These are phyloP conservation scores for Pipistrellus kuhlii DNA, from an alignment of 2,797 vertebrate species.

Conservation along the genomic window DNA sequence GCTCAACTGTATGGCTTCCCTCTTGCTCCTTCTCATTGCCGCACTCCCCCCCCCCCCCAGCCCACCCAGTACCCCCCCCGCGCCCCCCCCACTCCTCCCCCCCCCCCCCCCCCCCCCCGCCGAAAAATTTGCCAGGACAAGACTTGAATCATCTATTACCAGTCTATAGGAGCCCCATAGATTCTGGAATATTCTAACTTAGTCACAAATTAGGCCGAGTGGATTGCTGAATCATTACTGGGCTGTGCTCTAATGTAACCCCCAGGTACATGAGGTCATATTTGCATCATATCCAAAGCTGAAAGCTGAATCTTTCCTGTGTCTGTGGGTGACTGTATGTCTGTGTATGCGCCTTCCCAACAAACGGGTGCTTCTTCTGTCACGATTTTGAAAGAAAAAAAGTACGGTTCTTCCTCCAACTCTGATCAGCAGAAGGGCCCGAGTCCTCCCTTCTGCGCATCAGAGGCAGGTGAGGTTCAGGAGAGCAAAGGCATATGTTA, in stretches of 20 bases:
- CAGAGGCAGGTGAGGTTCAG: background rate
- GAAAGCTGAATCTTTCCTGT: slow-evolving; percentile 51
- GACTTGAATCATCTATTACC: background rate
- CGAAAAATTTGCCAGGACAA: slow-evolving; percentile 19
- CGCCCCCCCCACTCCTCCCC: no score
- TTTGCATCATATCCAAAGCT: slow-evolving; percentile 55
- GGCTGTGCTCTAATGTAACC: slow-evolving; percentile 49
- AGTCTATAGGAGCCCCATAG: background rate
- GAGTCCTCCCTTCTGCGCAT: background rate
- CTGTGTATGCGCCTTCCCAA: background rate
- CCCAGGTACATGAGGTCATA: slow-evolving; percentile 58
- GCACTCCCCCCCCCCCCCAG: no score
- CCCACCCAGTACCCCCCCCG: background rate
- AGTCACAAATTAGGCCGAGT: slow-evolving; percentile 45
- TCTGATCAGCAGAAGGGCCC: background rate
- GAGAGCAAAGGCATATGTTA: background rate
- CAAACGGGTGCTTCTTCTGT: background rate
- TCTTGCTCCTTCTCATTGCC: no score
- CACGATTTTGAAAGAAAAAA: background rate
- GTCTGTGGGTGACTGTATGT: slow-evolving; percentile 50
- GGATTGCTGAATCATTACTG: slow-evolving; percentile 48
- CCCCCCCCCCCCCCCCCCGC: background rate
- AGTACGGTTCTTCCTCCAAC: background rate
- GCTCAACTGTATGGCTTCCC: background rate
- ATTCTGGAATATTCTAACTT: slow-evolving; percentile 52